Evolutionary conservation across 2,888 invertebrate genomes (phyloP).

Genomic region (Lysandra bellargus): DNA sequence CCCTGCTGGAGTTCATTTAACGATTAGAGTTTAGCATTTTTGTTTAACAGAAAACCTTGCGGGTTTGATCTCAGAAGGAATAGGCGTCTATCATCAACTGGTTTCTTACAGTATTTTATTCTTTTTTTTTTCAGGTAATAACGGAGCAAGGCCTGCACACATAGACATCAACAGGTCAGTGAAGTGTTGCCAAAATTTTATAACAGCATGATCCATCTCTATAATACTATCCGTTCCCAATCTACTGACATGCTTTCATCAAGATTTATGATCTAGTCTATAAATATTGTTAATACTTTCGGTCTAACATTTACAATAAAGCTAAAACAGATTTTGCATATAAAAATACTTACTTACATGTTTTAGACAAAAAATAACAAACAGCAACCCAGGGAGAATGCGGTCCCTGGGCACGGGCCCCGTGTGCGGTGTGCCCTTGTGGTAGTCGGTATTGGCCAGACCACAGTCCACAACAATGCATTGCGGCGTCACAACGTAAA

Average conservation of each 20-base stretch:
- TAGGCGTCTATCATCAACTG: too few species aligned
- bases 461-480: too few species aligned
- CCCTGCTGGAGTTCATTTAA: too few species aligned
- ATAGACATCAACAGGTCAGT: conserved; percentile 67
- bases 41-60: too few species aligned
- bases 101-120: background rate
- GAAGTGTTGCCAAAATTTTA: background rate
- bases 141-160: conserved; percentile 56
- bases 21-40: too few species aligned
- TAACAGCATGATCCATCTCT: background rate
- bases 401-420: too few species aligned
- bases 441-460: too few species aligned
- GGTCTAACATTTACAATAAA: background rate
- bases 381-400: background rate
- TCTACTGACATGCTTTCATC: background rate
- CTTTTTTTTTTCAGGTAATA: conserved; percentile 55
- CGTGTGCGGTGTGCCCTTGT: too few species aligned
- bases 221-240: conserved; percentile 10
- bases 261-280: conserved; percentile 13
- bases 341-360: background rate
- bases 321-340: background rate
- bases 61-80: too few species aligned
- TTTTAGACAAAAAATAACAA: background rate
- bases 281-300: conserved; percentile 7
- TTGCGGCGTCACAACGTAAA: too few species aligned